Base-by-base conservation (phyloP, 2,797 vertebrate genomes). In the Danio kyathit region DNA sequence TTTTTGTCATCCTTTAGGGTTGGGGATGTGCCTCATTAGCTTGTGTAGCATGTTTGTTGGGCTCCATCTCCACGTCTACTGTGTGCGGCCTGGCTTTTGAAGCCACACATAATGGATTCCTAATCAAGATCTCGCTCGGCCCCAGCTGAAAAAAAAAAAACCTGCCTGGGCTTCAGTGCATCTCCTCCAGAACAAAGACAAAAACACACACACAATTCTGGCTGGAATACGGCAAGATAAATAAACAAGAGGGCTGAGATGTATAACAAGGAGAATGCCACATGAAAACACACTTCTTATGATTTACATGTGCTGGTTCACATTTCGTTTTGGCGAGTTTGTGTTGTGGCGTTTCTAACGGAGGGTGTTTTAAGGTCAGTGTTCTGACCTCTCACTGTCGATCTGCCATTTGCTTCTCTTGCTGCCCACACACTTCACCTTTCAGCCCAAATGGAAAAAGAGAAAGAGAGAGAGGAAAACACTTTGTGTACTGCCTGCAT, bases 401-500 rank as follows among this genome's bases (percentile, higher is more conserved):
- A 38, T 52, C 48, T 65, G 46, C 14, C 41, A 54, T 56, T 73
- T 63, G 29, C 48, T 73, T 65, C 65, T 65, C 19, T 29, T 13
- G 67, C 67, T 79, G 77, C 78, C 78, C 78, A 64, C 78, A 73
- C 78, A 73, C 51, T 80, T 80, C 78, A 73, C 70, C 59, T 65
- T 73, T 73, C 16, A 74, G 78, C 70, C 41, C 60, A 64, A 59
- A 80, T 63, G 54, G 7, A 72, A 54, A 56, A 67, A 51, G 46
- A 44, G 66, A 79, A 51, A 61, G 57, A 76, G 44, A 19, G 69
- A 70, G 70, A 64, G 80, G 61, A 80, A 83, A 73, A 83, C 59
- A 82, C 79, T 71, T 82, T 88, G 89, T 89, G 88, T 88, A 79
- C 79, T 89, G 86, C 88, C 88, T 92, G 91, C 94, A 95, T 95